These are phyloP conservation scores for Fissipunctia ypsillon DNA, from an alignment of 2,888 invertebrate genomes.

Conservation along the genomic window DNA sequence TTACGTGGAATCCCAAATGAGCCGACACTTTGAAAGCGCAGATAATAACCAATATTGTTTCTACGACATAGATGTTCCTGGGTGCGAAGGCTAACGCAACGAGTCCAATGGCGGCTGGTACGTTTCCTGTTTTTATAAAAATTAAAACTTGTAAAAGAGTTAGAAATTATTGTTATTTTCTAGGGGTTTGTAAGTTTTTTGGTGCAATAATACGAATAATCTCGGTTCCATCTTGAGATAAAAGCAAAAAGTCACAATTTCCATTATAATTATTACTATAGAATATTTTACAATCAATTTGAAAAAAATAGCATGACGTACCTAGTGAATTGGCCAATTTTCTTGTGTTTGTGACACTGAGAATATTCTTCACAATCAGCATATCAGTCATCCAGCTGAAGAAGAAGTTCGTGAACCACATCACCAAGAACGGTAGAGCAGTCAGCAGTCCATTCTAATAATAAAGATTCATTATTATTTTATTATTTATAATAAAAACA, in stretches of 20 bases:
- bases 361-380: constrained; percentile 88
- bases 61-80: constrained; percentile 87
- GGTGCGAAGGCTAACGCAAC: constrained; percentile 89
- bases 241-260: not conserved
- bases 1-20: constrained; percentile 91
- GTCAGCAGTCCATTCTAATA: constrained; percentile 92
- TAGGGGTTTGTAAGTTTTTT: not conserved
- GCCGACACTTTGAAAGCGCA: constrained; percentile 91
- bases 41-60: constrained; percentile 90
- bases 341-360: constrained; percentile 90
- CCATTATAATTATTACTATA: not conserved
- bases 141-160: not conserved
- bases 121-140: constrained; percentile 81
- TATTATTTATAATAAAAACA: too few relatives aligned
- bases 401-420: constrained; percentile 93
- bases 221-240: not conserved
- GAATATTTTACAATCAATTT: not conserved
- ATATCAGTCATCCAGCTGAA: constrained; percentile 92
- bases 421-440: constrained; percentile 93
- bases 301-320: constrained; percentile 45
- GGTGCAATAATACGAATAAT: not conserved
- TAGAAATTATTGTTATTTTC: not conserved
- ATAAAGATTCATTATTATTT: not conserved
- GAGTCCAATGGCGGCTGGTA: constrained; percentile 90
- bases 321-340: constrained; percentile 90